A percentile compares a stretch with the other conserved stretches of the same genome.
These are phyloP conservation scores for Helicoverpa armigera DNA, from an alignment of 1,140 invertebrate genomes.

Conservation along the genomic window DNA sequence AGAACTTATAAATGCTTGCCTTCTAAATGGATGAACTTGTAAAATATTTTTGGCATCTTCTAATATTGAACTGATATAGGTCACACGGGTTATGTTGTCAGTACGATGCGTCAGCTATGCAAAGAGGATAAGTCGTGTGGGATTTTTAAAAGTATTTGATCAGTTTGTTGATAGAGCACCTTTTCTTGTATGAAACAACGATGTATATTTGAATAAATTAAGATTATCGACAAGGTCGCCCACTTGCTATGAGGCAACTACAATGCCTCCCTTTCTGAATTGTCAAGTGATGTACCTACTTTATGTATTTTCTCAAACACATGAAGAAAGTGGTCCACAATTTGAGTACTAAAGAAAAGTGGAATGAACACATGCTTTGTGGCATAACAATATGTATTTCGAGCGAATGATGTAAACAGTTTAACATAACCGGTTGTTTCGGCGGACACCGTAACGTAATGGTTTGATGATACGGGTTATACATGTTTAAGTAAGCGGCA, in stretches of 20 bases:
- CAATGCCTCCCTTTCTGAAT: not conserved
- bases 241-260: slow-evolving; percentile 31
- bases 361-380: not conserved
- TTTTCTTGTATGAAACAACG: slow-evolving; percentile 7
- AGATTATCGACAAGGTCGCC: slow-evolving; percentile 66
- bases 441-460: slow-evolving; percentile 49
- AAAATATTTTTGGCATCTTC: slow-evolving; percentile 47
- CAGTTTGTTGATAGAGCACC: not conserved
- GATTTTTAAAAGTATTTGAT: not conserved
- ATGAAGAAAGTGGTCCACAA: not conserved
- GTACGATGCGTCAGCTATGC: not conserved
- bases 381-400: slow-evolving; percentile 53
- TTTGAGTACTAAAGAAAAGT: slow-evolving; percentile 9
- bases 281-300: not conserved
- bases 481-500: slow-evolving; percentile 10
- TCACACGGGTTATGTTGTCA: not conserved
- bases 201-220: slow-evolving; percentile 69
- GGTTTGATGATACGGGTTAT: slow-evolving; percentile 49
- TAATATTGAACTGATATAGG: slow-evolving; percentile 39
- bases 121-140: not conserved
- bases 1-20: slow-evolving; percentile 53
- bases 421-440: slow-evolving; percentile 55
- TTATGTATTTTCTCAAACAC: too few relatives aligned
- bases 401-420: slow-evolving; percentile 60
- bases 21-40: slow-evolving; percentile 28